phyloP scores from a whole-genome alignment of 2,113 vertebrate genomes.

The Camelus bactrianus region DNA sequence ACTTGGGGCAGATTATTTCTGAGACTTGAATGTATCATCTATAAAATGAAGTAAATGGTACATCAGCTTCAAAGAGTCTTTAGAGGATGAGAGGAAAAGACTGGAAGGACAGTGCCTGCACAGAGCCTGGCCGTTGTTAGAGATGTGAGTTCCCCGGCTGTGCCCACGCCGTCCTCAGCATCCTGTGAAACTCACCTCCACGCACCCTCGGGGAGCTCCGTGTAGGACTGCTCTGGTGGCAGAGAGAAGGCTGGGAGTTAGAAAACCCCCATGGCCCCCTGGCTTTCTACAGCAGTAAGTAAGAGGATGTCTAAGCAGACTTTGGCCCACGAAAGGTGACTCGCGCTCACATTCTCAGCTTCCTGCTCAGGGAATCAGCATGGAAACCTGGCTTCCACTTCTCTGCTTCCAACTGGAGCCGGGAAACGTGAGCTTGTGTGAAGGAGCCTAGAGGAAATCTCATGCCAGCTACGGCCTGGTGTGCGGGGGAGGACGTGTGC shows the following conservation, averaged over 20 bases:
- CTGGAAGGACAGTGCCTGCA: background rate
- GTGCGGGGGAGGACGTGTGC: background rate
- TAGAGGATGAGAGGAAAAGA: background rate
- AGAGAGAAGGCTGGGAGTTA: background rate
- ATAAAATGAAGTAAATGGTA: background rate
- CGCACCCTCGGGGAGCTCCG: background rate
- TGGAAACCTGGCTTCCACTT: conserved; percentile 51
- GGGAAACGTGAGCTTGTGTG: background rate
- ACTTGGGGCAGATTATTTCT: background rate
- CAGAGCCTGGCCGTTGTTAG: background rate
- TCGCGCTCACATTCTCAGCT: conserved; percentile 55
- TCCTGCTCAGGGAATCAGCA: conserved; percentile 24
- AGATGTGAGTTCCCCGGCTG: background rate
- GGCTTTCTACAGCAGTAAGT: background rate
- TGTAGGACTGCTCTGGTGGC: background rate
- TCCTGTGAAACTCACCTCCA: background rate
- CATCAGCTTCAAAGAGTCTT: background rate
- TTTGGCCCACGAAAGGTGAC: background rate
- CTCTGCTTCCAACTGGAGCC: background rate
- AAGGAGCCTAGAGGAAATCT: background rate
- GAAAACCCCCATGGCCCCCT: background rate
- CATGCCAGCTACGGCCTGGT: background rate
- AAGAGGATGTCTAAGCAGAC: conserved; percentile 8
- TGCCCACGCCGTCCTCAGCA: background rate
- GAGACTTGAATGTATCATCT: background rate